Evolutionary conservation across 2,888 invertebrate genomes (phyloP), one percentile per base, ranked within the genome.

Genomic region (Diadegma fenestrale): DNA sequence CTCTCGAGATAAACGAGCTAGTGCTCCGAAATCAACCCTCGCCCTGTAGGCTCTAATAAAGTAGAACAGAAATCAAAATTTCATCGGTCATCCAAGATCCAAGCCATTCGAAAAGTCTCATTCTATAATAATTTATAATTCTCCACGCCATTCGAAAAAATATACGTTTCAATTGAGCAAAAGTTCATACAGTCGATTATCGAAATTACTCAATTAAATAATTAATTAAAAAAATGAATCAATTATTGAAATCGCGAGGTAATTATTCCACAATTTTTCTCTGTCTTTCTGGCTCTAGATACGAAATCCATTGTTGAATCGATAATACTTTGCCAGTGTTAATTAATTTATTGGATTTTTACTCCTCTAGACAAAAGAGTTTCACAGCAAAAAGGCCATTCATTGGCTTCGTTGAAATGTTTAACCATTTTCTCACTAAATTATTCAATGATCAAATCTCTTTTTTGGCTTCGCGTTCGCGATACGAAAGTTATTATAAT

Each of bases 1-100:
- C 79, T 82, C 82, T 19, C 85, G 83, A 5, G 88, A 84, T 12
- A 88, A 80, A 30, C 77, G 82, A 14, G 86, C 85, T 22, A 89
- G 64, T 10, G 84, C 85, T 64, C 66, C 76, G 17, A 88, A 88
- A 10, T 78, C 79, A 19, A 72, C 43, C 69, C 86, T 87, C 26
- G 82, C 72, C 80, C 86, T 84, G 86, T 88, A 86, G 8, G 88
- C 86, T 80, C 89, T 89, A 68, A 75, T 43, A 45, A 19, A 51
- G 12, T 19, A 19, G 19, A 45, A 71, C 19, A 26, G 14, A 69
- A 48, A 37, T 37, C n/a, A 4, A 58, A 58, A 58, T 58, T 26
- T 26, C 26, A 26, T 26, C 4, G 26, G 26, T 58, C 1, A n/a
- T 7, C n/a, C 33, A 19, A 71, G 48, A 48, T 5, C 30, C 14